Base-by-base conservation (phyloP, 2,888 invertebrate species). In the Eubasilissa splendida region DNA sequence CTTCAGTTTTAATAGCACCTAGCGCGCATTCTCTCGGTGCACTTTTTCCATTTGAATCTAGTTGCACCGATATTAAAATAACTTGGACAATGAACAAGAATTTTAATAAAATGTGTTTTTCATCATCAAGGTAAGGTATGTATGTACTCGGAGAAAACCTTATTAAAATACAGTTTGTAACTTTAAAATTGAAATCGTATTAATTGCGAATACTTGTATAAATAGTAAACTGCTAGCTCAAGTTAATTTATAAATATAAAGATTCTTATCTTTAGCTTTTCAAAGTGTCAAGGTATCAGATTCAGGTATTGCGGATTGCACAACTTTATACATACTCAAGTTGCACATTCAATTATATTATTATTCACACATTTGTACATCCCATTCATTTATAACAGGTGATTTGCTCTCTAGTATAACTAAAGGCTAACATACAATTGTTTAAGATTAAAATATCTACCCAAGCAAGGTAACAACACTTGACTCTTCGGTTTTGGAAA, bases 341-440 rank as follows among this genome's bases (percentile, higher is more conserved):
- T 74, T 66, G 54, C 78, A 73, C 22, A 73, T n/a, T 60, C 14
- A 65, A 33, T 75, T 53, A 76, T 75, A 75, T 33, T 76, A 76
- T 76, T 42, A n/a, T 52, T 52, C 10, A 73, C 56, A 73, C 56
- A 60, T 80, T 77, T 63, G 73, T 79, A 79, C 76, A 70, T 80
- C 70, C 80, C 70, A 58, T 80, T 77, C 58, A 66, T 80, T 76
- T 77, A 71, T 77, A 80, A 65, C 42, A 77, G 73, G 80, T 80
- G 77, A 80, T 80, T 80, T 74, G 73, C 80, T 80, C 80, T 77
- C 77, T 66, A 73, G 31, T 71, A 14, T 76, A 52, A 53, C 75
- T 76, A 76, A 76, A 53, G n/a, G 42, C 52, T 76, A 76, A 76
- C 63, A 63, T 63, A 60, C 60, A 75, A 63, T 63, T 60, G 59